Evolutionary conservation across 2,888 invertebrate species (phyloP), one percentile per base, ranked within the genome.

Genomic region (Hydrotaea cyrtoneurina): DNA sequence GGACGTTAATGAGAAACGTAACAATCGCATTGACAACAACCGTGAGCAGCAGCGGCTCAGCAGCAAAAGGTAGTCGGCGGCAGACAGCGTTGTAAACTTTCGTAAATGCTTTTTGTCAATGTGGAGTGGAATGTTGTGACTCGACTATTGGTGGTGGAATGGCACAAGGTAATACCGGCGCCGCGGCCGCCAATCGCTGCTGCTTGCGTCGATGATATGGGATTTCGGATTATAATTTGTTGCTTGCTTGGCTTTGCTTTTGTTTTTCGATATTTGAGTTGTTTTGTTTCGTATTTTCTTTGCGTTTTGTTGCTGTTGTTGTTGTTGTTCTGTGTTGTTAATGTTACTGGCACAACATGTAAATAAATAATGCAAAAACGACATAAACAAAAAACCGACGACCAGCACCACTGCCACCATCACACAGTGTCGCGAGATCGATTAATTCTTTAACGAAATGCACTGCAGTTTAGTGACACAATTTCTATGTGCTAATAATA

Each of bases 311-410:
- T 69, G 66, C 17, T 21, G 43, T 17, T 36, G 8, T 39, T 39
- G 11, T 39, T 26, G 55, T 71, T 75, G 23, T 17, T 75, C 59
- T 81, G 77, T 77, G 78, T 80, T 78, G 78, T 80, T 73, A 57
- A 21, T 78, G 82, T 82, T 85, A 80, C 75, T 77, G 83, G 78
- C 66, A 82, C 69, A 75, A 39, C 69, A 86, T 81, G 79, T 78
- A 83, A 82, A 77, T 82, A 86, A 88, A 88, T 89, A 89, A 90
- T 88, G 89, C 88, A 78, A 82, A 74, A 87, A 79, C 59, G 74
- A 62, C 79, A 83, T 77, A 80, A 83, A 78, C 86, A 87, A 86
- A 82, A 19, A n/a, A 43, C 26, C 26, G 36, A 21, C 31, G 31
- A 66, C 64, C 43, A 77, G 19, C 19, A 21, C 17, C 46, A 62